A percentile compares a stretch with the other conserved stretches of the same genome.
Evolutionary conservation across 2,113 vertebrate genomes (phyloP).

Genomic region (Ondatra zibethicus): DNA sequence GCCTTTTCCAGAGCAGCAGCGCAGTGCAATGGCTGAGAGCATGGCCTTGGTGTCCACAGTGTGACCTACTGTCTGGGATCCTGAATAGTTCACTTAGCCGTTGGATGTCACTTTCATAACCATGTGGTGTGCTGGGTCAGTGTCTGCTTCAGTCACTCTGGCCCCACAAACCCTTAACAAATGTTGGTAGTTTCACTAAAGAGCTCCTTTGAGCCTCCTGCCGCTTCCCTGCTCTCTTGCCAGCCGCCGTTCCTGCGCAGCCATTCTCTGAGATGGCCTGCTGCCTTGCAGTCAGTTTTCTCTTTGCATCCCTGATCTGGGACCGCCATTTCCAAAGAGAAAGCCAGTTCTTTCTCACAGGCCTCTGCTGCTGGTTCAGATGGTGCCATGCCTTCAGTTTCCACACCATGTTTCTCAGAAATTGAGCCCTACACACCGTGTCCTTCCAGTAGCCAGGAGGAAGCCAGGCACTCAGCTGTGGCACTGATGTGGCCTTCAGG

Average conservation of each 20-base stretch:
- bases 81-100: not conserved
- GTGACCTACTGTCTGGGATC: not conserved
- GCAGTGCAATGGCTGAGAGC: not conserved
- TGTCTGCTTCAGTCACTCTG: not conserved
- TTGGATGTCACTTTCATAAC: not conserved
- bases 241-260: not conserved
- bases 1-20: not conserved
- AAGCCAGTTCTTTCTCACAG: not conserved
- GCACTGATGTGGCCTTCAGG: not conserved
- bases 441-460: constrained; percentile 15
- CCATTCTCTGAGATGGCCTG: not conserved
- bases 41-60: not conserved
- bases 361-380: not conserved
- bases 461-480: not conserved
- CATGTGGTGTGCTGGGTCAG: not conserved
- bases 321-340: not conserved
- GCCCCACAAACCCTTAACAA: not conserved
- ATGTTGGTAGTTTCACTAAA: not conserved
- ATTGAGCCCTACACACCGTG: constrained; percentile 7
- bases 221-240: not conserved
- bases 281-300: constrained; percentile 34
- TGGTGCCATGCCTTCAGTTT: not conserved
- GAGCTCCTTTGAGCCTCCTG: not conserved
- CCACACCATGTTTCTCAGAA: constrained; percentile 35
- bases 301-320: constrained; percentile 3